Percentiles rank a stretch among this genome's conserved stretches.
Conservation (phyloP, 2,113 vertebrate genomes). For the Tupaia chinensis region DNA sequence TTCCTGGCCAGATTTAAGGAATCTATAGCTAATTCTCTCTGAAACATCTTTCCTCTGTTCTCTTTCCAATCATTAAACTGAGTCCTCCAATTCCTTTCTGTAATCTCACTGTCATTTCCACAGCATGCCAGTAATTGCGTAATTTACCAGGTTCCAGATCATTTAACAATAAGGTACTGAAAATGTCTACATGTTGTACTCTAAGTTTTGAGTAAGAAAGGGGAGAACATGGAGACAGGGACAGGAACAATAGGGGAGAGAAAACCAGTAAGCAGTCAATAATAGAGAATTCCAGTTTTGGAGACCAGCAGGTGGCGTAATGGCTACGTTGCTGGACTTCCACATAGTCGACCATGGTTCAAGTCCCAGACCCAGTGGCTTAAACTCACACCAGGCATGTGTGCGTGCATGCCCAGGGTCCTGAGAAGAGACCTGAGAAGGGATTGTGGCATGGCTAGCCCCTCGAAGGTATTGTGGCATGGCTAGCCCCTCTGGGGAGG, state of each 20-base stretch:
- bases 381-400: no score
- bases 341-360: no score
- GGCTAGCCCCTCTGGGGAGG: no score
- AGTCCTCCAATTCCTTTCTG: background rate
- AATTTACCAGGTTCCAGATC: background rate
- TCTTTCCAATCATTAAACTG: background rate
- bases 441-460: no score
- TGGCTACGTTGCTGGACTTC: no score
- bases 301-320: no score
- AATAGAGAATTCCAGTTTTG: background rate
- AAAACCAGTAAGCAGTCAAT: background rate
- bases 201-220: background rate
- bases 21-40: background rate
- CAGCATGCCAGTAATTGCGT: background rate
- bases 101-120: background rate
- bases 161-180: background rate
- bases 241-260: background rate
- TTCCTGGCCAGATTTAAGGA: constrained; percentile 23
- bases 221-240: background rate
- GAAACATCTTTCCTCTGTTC: constrained; percentile 2
- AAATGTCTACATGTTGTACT: background rate
- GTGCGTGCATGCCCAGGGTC: no score
- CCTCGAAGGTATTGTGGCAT: no score
- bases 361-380: no score
- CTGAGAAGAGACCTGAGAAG: no score